Base-by-base conservation (phyloP, 1,140 invertebrate species). In the Drosophila subobscura region DNA sequence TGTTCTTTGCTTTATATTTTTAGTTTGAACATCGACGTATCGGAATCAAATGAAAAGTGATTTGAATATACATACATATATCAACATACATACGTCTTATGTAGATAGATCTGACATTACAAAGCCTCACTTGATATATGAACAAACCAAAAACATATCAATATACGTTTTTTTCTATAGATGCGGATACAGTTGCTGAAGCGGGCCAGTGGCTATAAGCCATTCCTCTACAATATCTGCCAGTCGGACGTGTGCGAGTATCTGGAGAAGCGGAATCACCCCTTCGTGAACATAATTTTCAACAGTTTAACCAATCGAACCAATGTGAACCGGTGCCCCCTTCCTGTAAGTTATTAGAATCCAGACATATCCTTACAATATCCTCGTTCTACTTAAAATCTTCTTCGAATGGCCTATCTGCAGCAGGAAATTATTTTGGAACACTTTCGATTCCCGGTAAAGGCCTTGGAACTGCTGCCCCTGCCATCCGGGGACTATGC, bases 141-240 rank as follows among this genome's bases (percentile, higher is more conserved):
- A 12, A 12, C 4, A 37, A 33, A 3, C 29, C 3, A 10, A 33
- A 3, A 16, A 46, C 16, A 27, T 16, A 41, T 12, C 1, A 37
- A 33, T 10, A 16, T 3, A 14, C 1, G 1, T 29, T 54, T 6
- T 8, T 33, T 33, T 50, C 4, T n/a, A 3, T 25, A 89, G 85
- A 90, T 89, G 75, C 80, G 80, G 7, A 67, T 86, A 50, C 80
- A 89, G 42, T 51, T 89, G 29, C 40, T 89, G 1, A 90, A 90
- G 29, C 72, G 84, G 2, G 85, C 86, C 6, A 89, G 77, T 54
- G 85, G 85, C 14, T 89, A 89, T 27, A 89, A 90, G 23, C 85
- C 85, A 0, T 89, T 89, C 7, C 71, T 90, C 0, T 89, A 89
- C n/a, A 83, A 89, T 27, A 41, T 89, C 8, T 59, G 40, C 1